Base-by-base conservation (phyloP, 2,797 vertebrate genomes). In the Silurus lanzhouensis region DNA sequence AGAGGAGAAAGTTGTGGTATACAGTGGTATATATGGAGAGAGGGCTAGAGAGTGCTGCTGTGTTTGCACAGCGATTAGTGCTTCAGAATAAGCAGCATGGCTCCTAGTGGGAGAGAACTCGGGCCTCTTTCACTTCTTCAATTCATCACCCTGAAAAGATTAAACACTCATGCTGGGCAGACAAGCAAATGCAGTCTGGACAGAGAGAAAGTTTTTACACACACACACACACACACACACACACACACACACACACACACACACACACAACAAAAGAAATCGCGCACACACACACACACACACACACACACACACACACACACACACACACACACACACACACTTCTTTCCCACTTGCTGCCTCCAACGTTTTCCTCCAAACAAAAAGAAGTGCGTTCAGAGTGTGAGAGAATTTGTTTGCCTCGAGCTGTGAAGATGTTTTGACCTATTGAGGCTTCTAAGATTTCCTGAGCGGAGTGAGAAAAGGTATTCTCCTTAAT, bases 21-120 rank as follows among this genome's bases (percentile, higher is more conserved):
- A 97, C 96, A 97, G 96, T 97, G 96, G 96, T 95, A 95, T 95
- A 96, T 97, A 96, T 85, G 85, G 64, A 87, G 78, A 17, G 52
- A 84, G 76, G 85, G 83, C 95, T 90, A 96, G 96, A 96, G 96
- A 97, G 96, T 96, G 98, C 96, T 97, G 97, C 97, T 97, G 97
- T 99, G 98, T 99, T 99, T 99, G 98, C 98, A 98, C 97, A 99
- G 96, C 97, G 98, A 99, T 99, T 99, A 99, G 96, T 95, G 97
- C 96, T 97, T 98, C 97, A 98, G 97, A 99, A 99, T 98, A 98
- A 99, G 98, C 98, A 96, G 95, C 96, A 91, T 92, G 96, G 96
- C 97, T 98, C 97, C 97, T 97, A 96, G 97, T 96, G 97, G 95
- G 98, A 97, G 93, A 93, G 95, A 97, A 96, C 96, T 94, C 94